These are phyloP conservation scores for Sinhomidia bicolor DNA, from an alignment of 2,888 invertebrate species.

Conservation along the genomic window DNA sequence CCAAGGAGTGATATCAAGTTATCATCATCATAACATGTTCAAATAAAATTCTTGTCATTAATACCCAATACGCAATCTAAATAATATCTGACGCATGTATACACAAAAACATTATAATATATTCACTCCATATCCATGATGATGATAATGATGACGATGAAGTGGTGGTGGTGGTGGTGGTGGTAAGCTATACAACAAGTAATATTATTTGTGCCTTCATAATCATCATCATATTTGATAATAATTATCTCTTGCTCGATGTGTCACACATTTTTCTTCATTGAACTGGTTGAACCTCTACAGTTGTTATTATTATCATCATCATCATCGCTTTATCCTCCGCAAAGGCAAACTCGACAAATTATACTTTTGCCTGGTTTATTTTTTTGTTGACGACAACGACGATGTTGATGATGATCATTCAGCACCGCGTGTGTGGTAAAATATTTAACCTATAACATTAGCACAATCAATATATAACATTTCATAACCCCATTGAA, in stretches of 20 bases:
- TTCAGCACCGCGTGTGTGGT: neutral
- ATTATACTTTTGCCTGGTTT: neutral
- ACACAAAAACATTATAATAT: neutral
- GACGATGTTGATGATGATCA: neutral
- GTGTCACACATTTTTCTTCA: neutral
- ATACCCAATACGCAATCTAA: neutral
- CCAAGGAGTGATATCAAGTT: neutral
- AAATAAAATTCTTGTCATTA: slow-evolving; percentile 28
- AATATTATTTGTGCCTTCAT: neutral
- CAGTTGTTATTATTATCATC: neutral
- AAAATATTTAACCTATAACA: neutral
- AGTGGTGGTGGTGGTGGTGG: neutral
- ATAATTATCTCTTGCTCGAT: neutral
- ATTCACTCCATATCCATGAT: neutral
- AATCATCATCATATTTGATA: slow-evolving; percentile 10
- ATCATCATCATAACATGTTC: slow-evolving; percentile 1
- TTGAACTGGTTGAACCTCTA: neutral
- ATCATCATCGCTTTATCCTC: neutral
- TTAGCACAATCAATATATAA: no score
- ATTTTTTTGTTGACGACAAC: neutral
- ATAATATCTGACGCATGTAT: neutral
- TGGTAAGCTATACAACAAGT: neutral
- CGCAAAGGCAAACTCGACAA: neutral
- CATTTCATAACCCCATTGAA: neutral
- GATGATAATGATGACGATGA: neutral